These are phyloP conservation scores for Coreoperca whiteheadi DNA, from an alignment of 2,113 vertebrate genomes.

Conservation along the genomic window DNA sequence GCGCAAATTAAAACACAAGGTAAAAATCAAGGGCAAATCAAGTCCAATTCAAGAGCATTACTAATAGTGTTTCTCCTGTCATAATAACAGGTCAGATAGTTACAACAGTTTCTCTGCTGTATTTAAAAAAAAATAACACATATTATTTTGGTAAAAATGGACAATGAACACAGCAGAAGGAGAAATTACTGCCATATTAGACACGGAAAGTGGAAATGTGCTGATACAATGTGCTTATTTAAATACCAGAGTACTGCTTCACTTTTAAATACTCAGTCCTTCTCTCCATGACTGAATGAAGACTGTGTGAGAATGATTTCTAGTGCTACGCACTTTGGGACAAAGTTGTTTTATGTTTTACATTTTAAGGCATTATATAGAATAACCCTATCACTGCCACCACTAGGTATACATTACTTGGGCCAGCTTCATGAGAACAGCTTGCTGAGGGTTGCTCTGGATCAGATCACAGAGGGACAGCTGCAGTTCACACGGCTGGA, in stretches of 20 bases:
- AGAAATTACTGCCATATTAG: not conserved
- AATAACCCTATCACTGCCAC: not conserved
- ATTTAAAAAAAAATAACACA: too few species aligned
- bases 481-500: conserved; percentile 85
- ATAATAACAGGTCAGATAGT: too few species aligned
- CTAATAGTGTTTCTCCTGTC: too few species aligned
- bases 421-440: conserved; percentile 88
- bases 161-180: not conserved
- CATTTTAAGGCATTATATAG: not conserved
- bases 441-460: conserved; percentile 83
- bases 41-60: too few species aligned
- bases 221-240: not conserved
- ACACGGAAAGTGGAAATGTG: not conserved
- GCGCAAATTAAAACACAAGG: too few species aligned
- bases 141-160: not conserved
- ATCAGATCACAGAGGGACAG: conserved; percentile 89
- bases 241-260: not conserved
- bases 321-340: not conserved
- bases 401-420: conserved; percentile 88
- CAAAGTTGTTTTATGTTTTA: not conserved
- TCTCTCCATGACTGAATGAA: not conserved
- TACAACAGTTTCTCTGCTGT: too few species aligned
- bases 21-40: too few species aligned
- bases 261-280: not conserved
- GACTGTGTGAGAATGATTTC: not conserved